A percentile compares a stretch with the other conserved stretches of the same genome.
These are phyloP conservation scores for Bombyx mori DNA, from an alignment of 1,140 invertebrate species.

Conservation along the genomic window DNA sequence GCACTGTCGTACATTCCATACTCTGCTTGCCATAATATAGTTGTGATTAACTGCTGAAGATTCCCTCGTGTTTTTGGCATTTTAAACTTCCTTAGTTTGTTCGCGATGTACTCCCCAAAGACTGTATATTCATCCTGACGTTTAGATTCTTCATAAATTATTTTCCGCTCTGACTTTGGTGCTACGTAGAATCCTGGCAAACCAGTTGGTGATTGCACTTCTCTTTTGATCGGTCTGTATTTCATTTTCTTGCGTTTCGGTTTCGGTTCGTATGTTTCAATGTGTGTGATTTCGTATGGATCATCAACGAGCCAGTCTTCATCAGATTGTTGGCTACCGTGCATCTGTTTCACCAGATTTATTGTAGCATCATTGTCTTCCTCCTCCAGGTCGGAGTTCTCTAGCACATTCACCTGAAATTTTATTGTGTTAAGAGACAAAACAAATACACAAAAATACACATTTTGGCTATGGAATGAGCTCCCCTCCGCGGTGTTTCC, in stretches of 20 bases:
- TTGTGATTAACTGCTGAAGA: slow-evolving; percentile 58
- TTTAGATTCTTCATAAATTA: slow-evolving; percentile 23
- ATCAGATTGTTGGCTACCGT: slow-evolving; percentile 31
- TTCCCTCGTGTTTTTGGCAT: slow-evolving; percentile 41
- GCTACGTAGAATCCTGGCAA: slow-evolving; percentile 23
- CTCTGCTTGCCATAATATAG: slow-evolving; percentile 59
- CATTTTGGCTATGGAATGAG: no score
- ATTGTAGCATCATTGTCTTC: slow-evolving; percentile 36
- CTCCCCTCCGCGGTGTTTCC: no score
- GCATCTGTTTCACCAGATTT: slow-evolving; percentile 44
- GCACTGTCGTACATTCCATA: slow-evolving; percentile 59
- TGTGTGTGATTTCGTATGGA: slow-evolving; percentile 29
- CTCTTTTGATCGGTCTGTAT: slow-evolving; percentile 47
- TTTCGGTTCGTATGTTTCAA: slow-evolving; percentile 40
- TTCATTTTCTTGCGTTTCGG: slow-evolving; percentile 37
- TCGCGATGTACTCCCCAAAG: slow-evolving; percentile 57
- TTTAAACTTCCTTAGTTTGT: slow-evolving; percentile 55
- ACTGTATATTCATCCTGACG: slow-evolving; percentile 48
- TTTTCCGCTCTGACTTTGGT: slow-evolving; percentile 25
- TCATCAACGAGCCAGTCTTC: slow-evolving; percentile 63
- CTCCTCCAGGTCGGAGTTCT: slow-evolving; percentile 38
- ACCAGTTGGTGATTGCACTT: slow-evolving; percentile 32
- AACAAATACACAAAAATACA: no score
- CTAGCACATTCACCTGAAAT: slow-evolving; percentile 51
- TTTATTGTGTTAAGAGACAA: no score